These are phyloP conservation scores for Scaeva pyrastri DNA, from an alignment of 2,888 invertebrate genomes.

Conservation along the genomic window DNA sequence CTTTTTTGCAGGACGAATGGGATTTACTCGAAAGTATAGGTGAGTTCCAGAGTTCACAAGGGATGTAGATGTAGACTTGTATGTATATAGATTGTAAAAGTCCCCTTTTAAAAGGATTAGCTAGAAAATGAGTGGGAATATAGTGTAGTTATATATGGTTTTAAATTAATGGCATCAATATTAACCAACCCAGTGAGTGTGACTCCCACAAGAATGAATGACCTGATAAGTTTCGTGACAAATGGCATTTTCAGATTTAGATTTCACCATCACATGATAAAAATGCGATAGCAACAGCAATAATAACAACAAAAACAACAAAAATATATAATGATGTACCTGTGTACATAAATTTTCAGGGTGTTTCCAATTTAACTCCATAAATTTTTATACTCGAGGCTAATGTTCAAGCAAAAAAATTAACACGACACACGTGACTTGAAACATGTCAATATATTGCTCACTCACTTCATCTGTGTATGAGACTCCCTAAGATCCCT, in stretches of 20 bases:
- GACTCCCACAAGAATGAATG: constrained; percentile 35
- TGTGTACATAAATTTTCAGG: constrained; percentile 5
- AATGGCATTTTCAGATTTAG: constrained; percentile 53
- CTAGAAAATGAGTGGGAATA: too few species aligned
- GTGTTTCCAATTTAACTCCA: constrained; percentile 38
- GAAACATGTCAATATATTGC: too few species aligned
- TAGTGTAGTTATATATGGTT: constrained; percentile 8
- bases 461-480: too few species aligned
- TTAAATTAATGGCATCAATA: constrained; percentile 53
- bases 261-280: constrained; percentile 46
- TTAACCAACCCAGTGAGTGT: constrained; percentile 40
- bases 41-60: constrained; percentile 81
- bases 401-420: not conserved
- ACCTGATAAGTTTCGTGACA: constrained; percentile 65
- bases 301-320: not conserved
- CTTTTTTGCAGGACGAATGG: constrained; percentile 99
- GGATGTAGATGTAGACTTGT: not conserved
- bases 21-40: constrained; percentile 92
- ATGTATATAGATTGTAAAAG: not conserved
- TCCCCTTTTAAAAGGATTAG: constrained; percentile 33
- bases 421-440: too few species aligned
- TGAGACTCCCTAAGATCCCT: too few species aligned
- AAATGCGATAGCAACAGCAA: not conserved
- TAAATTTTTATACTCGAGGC: not conserved
- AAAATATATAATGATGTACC: not conserved